Base-by-base conservation (phyloP, 2,113 vertebrate genomes). In the Cynocephalus volans region DNA sequence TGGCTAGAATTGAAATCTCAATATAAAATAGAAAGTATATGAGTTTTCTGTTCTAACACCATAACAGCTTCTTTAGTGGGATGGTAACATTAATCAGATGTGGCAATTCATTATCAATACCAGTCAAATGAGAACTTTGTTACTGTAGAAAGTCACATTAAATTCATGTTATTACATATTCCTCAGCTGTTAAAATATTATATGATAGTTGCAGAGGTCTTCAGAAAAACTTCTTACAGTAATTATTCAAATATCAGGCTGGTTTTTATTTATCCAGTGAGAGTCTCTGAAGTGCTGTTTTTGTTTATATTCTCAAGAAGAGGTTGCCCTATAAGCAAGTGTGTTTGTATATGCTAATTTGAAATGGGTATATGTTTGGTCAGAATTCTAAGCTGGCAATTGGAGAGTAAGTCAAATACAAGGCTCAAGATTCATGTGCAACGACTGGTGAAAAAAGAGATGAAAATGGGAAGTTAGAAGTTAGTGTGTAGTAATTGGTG, bases 121-220 rank as follows among this genome's bases (percentile, higher is more conserved):
- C 91, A 95, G 21, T 90, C 88, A 95, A 91, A 87, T 69, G 73
- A 95, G 79, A 89, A 89, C 11, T 65, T 92, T 89, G 48, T 94
- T 65, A 96, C 28, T 64, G 4, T 60, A 60, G 31, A 86, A 84
- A 92, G 31, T n/a, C 60, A 5, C 83, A 64, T 80, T 92, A 60
- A 17, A 17, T 84, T 92, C 54, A 50, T 93, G 50, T 70, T 80
- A n/a, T 84, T 81, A 80, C 17, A 28, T 88, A 77, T 88, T 90
- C 7, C 31, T 96, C 9, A 90, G 36, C 56, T 95, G 72, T 90
- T 95, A 76, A 93, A 82, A 93, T 96, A 84, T 89, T 92, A 60
- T 80, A 77, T 75, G 54, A 75, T 75, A 79, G 36, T 67, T 88
- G 45, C 89, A 13, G 33, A 76, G 17, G n/a, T 90, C 67, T 75